A percentile compares a stretch with the other conserved stretches of the same genome.
Conservation (phyloP, 2,888 invertebrate genomes). For the Anticlea derivata region DNA sequence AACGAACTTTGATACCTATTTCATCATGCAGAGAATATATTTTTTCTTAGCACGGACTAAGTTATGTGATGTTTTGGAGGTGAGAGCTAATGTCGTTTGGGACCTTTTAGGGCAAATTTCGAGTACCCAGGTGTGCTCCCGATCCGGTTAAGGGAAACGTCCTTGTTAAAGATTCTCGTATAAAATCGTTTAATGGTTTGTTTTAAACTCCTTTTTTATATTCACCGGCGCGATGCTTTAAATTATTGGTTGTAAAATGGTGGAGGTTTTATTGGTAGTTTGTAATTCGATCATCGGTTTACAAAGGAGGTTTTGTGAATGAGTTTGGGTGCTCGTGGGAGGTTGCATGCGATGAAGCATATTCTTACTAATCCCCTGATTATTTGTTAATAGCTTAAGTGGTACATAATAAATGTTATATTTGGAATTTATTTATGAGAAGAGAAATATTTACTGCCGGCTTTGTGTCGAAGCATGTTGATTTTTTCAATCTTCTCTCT, state of each 20-base stretch:
- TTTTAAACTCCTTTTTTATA: constrained; percentile 82
- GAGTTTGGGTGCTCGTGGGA: constrained; percentile 50
- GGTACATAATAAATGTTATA: constrained; percentile 27
- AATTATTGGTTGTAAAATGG: constrained; percentile 74
- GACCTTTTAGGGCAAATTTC: constrained; percentile 80
- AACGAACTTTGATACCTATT: constrained; percentile 47
- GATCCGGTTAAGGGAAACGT: constrained; percentile 83
- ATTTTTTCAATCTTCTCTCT: too few relatives aligned
- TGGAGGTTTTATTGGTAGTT: constrained; percentile 63
- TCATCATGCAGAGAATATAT: constrained; percentile 25
- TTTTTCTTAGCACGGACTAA: constrained; percentile 31
- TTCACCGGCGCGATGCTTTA: constrained; percentile 68
- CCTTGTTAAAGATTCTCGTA: constrained; percentile 82
- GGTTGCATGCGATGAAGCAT: constrained; percentile 39
- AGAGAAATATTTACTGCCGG: background rate
- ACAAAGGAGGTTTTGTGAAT: constrained; percentile 52
- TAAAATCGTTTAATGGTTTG: constrained; percentile 83
- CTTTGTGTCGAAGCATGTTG: background rate
- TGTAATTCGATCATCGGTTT: constrained; percentile 57
- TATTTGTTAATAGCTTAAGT: constrained; percentile 45
- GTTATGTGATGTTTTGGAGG: constrained; percentile 48
- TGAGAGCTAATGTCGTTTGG: constrained; percentile 66
- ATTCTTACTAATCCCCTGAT: constrained; percentile 43
- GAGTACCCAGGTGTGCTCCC: constrained; percentile 84
- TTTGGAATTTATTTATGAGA: background rate